Conservation (phyloP, 2,797 vertebrate genomes). For the Podarcis lilfordi region DNA sequence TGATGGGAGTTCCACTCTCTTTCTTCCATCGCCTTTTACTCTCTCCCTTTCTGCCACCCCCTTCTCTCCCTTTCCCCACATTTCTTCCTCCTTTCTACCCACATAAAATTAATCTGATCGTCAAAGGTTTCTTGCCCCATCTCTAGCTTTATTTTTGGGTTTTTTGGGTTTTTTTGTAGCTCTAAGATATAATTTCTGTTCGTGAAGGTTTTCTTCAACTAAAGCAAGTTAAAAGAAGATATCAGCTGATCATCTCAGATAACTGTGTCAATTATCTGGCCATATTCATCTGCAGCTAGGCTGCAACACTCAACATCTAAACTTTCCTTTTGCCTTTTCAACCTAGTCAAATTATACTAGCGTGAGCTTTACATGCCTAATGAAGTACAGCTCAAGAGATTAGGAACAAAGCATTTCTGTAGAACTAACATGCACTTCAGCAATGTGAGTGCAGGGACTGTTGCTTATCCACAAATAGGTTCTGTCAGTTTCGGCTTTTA, state of each 20-base stretch:
- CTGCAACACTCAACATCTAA: conserved; percentile 29
- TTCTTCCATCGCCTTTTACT: too few species aligned
- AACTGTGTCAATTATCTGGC: conserved; percentile 48
- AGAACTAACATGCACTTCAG: conserved; percentile 51
- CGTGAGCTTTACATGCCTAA: conserved; percentile 67
- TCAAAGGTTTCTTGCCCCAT: too few species aligned
- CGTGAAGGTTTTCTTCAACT: not conserved
- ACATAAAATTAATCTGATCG: too few species aligned
- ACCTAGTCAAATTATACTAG: conserved; percentile 61
- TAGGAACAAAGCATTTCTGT: conserved; percentile 67
- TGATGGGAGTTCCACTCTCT: too few species aligned
- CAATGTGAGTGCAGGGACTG: conserved; percentile 44
- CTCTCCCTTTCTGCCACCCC: too few species aligned
- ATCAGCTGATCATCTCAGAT: not conserved
- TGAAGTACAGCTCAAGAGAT: conserved; percentile 70
- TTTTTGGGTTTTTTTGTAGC: not conserved
- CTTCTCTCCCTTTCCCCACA: too few species aligned
- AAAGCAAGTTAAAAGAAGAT: not conserved
- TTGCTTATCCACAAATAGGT: conserved; percentile 66
- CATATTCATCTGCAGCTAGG: conserved; percentile 45
- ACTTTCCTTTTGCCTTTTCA: conserved; percentile 50
- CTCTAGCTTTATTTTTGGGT: too few species aligned
- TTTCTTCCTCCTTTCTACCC: too few species aligned
- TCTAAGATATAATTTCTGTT: not conserved
- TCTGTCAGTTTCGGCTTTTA: conserved; percentile 71